Base-by-base conservation (phyloP, 2,113 vertebrate genomes). In the Baryphthengus martii region DNA sequence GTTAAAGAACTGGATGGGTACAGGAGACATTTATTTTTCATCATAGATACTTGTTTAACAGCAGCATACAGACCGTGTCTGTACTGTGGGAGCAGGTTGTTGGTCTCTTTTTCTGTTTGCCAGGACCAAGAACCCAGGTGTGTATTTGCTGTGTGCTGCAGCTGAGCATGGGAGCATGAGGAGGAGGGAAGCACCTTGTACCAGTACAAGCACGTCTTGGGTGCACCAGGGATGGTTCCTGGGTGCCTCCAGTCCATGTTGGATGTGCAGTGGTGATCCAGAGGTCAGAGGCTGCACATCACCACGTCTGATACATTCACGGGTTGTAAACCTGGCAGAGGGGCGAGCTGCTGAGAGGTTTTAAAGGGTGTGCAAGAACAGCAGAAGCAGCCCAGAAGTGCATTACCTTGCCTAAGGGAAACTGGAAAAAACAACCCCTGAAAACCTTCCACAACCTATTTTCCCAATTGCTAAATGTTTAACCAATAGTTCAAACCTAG, bases 91-190 rank as follows among this genome's bases (percentile, higher is more conserved):
- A 52, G 26, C 37, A 11, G 39, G 56, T 26, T 70, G 18, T 35
- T 37, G 31, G 17, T 31, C 29, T 40, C 24, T 44, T 37, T 35
- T 42, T 14, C 8, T 3, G 4, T 47, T 40, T 95, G n/a, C 66
- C 39, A 53, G 37, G 29, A 21, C 23, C 29, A 66, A 89, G n/a
- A 79, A 25, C 42, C 25, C 7, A 2, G 12, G 25, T 23, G 29
- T 1, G 23, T 23, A 33, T 11, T 23, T 3, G 13, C 28, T 21
- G 25, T 1, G 17, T 24, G 28, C 9, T 26, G 2, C 3, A 24
- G 21, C 40, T 29, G 9, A 47, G 33, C 11, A 47, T 61, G 26
- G 68, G 50, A 62, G 77, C 7, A 7, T 42, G 52, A 12, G 6
- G 33, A 42, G 35, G 76, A 53, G 52, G 19, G 83, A 28, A 24